Evolutionary conservation across 2,797 vertebrate genomes (phyloP).

Genomic region (Sternotherus odoratus): DNA sequence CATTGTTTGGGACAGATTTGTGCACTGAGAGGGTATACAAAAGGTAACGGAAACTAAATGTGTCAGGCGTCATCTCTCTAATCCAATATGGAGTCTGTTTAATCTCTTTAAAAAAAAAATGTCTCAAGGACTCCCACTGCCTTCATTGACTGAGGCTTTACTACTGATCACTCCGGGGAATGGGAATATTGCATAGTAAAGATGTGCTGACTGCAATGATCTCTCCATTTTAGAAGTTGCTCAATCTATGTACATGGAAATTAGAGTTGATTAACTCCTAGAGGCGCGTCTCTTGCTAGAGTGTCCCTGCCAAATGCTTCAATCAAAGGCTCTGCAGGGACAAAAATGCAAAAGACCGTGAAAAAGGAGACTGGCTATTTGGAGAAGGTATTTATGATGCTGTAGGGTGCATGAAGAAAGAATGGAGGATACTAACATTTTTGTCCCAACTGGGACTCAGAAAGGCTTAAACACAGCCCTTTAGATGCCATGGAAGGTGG

Average conservation of each 20-base stretch:
- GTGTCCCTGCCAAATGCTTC: not conserved
- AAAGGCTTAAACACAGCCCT: not conserved
- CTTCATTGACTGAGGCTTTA: conserved; percentile 72
- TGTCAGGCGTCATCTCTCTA: conserved; percentile 79
- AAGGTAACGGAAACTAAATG: conserved; percentile 79
- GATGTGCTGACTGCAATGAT: not conserved
- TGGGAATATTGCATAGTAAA: not conserved
- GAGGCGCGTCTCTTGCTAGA: not conserved
- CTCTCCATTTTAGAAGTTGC: not conserved
- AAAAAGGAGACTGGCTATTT: not conserved
- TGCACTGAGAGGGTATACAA: conserved; percentile 59
- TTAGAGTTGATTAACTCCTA: conserved; percentile 65
- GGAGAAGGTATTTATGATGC: not conserved
- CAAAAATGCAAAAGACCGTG: not conserved
- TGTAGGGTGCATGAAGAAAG: not conserved
- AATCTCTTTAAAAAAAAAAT: conserved; percentile 74
- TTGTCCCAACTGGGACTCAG: accelerated
- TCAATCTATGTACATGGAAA: not conserved
- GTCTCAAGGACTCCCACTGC: conserved; percentile 70
- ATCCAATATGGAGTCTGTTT: conserved; percentile 74
- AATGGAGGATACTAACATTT: not conserved
- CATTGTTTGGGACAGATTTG: conserved; percentile 71
- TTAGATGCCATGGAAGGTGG: not conserved
- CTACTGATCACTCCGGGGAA: conserved; percentile 3
- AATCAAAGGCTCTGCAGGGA: not conserved